Conservation (phyloP, 2,113 vertebrate species). For the Labeo rohita region DNA sequence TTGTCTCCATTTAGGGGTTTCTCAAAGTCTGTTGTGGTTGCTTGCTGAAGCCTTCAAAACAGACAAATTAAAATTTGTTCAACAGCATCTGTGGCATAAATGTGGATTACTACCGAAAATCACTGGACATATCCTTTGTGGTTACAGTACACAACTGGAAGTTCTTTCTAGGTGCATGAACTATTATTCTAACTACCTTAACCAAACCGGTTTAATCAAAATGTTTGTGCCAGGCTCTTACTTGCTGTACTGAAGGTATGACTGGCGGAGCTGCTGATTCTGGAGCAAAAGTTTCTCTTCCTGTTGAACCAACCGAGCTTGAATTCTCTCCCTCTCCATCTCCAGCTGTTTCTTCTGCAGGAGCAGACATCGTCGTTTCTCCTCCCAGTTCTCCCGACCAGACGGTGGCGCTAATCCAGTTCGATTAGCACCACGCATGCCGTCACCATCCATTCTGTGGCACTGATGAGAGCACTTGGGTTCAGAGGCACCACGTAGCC, state of each 20-base stretch:
- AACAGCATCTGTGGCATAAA: neutral
- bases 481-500: conserved; percentile 18
- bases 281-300: conserved; percentile 85
- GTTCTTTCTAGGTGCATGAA: neutral
- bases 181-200: neutral
- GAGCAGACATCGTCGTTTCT: conserved; percentile 83
- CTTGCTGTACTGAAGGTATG: conserved; percentile 81
- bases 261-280: conserved; percentile 83
- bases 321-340: conserved; percentile 87
- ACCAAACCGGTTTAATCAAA: neutral
- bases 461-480: conserved; percentile 33
- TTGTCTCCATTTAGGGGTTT: conserved; percentile 43
- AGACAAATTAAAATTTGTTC: neutral
- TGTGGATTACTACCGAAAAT: neutral
- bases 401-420: conserved; percentile 56
- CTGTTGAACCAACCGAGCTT: conserved; percentile 83
- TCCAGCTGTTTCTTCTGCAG: conserved; percentile 94
- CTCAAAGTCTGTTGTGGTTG: conserved; percentile 36
- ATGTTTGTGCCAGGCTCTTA: conserved; percentile 41
- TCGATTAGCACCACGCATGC: conserved; percentile 36
- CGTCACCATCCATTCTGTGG: neutral
- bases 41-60: conserved; percentile 54
- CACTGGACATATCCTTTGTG: neutral
- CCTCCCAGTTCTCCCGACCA: conserved; percentile 79
- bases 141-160: neutral